These are phyloP conservation scores for Ctenomys sociabilis DNA, from an alignment of 2,113 vertebrate species.

Conservation along the genomic window DNA sequence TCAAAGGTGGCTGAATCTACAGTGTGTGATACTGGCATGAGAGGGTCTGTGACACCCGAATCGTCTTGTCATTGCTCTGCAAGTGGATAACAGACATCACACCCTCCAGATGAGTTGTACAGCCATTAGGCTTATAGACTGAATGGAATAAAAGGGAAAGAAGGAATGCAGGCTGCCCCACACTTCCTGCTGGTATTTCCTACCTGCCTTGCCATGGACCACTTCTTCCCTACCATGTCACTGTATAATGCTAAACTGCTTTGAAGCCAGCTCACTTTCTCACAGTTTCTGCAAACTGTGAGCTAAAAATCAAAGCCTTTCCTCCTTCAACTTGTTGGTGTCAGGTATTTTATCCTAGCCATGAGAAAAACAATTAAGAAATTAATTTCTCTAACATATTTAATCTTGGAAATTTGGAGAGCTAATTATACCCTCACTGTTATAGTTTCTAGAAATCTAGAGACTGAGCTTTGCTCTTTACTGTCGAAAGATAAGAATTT, in stretches of 20 bases:
- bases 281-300: neutral
- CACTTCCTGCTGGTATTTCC: neutral
- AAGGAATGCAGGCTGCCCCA: neutral
- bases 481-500: neutral
- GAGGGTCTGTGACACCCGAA: neutral
- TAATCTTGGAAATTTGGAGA: neutral
- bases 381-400: conserved; percentile 1
- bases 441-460: conserved; percentile 27
- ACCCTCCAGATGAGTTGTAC: neutral
- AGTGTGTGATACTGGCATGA: neutral
- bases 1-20: neutral
- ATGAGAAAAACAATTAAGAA: neutral
- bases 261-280: neutral
- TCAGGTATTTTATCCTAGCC: neutral
- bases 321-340: neutral
- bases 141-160: neutral
- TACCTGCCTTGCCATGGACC: neutral
- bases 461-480: neutral
- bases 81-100: neutral
- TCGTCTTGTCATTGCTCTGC: neutral
- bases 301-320: neutral
- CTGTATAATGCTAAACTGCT: neutral
- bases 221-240: neutral
- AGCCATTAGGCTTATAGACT: neutral
- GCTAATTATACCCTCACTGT: neutral